Evolutionary conservation across 2,888 invertebrate genomes (phyloP).

Genomic region (Drosophila ustulata): DNA sequence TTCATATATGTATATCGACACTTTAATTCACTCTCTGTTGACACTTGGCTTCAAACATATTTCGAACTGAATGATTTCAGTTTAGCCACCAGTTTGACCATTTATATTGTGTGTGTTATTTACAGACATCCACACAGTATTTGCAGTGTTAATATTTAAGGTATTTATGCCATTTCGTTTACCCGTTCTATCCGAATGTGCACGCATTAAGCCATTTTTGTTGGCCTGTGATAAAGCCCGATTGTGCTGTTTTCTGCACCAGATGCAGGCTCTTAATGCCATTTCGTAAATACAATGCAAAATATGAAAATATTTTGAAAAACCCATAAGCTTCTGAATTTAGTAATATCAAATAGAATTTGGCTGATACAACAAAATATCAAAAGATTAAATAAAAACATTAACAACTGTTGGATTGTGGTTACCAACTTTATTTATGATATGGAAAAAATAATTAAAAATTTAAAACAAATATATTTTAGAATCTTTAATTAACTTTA

Average conservation of each 20-base stretch:
- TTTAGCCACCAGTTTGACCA: conserved; percentile 17
- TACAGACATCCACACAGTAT: conserved; percentile 20
- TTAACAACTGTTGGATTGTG: background rate
- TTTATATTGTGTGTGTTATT: conserved; percentile 12
- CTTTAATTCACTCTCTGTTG: conserved; percentile 27
- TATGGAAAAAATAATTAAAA: no score
- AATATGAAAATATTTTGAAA: background rate
- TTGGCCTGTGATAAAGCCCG: conserved; percentile 9
- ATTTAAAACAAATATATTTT: no score
- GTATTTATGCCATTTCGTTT: conserved; percentile 18
- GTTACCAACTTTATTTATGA: background rate
- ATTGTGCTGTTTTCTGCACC: conserved; percentile 23
- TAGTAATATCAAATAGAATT: background rate
- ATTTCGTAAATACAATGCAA: background rate
- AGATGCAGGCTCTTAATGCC: background rate
- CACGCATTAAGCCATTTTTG: conserved; percentile 15
- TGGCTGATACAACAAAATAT: no score
- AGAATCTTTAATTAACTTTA: no score
- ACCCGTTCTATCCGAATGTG: conserved; percentile 11
- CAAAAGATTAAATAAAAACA: background rate
- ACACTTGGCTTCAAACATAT: conserved; percentile 13
- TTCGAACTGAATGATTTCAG: conserved; percentile 26
- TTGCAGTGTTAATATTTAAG: conserved; percentile 33
- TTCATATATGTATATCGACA: conserved; percentile 2
- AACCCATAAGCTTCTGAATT: background rate